Conservation (phyloP, 1,140 invertebrate genomes). For the Phymorhynchus buccinoides region DNA sequence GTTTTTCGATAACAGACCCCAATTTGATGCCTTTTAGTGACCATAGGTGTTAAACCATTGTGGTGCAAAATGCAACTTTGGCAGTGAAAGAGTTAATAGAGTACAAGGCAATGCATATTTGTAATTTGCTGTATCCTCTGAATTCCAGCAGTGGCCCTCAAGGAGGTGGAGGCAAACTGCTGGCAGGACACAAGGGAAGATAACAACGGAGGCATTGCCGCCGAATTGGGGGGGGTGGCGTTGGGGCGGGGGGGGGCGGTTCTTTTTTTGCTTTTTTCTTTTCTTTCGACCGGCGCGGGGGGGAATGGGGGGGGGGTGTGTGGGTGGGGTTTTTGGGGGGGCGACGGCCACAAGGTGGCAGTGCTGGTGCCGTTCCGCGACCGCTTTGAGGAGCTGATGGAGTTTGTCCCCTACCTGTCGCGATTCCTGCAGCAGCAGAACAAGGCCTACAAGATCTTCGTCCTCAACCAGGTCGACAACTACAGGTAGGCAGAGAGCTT, state of each 20-base stretch:
- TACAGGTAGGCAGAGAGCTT: constrained; percentile 62
- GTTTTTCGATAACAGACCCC: too few relatives aligned
- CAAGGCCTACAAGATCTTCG: constrained; percentile 89
- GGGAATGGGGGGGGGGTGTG: too few relatives aligned
- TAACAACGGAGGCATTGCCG: not conserved
- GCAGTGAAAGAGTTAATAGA: too few relatives aligned
- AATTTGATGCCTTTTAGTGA: too few relatives aligned
- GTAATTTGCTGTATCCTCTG: not conserved
- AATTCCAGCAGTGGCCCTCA: not conserved
- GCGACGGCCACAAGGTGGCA: constrained; percentile 78
- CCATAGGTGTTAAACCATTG: too few relatives aligned
- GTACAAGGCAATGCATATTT: not conserved
- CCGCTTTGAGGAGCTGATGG: constrained; percentile 93
- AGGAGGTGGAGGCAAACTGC: not conserved
- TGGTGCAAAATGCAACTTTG: too few relatives aligned
- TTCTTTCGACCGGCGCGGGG: too few relatives aligned
- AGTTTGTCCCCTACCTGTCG: constrained; percentile 93
- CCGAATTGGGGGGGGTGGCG: not conserved
- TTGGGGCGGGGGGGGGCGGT: not conserved
- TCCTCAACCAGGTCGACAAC: constrained; percentile 89
- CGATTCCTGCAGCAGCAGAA: constrained; percentile 87
- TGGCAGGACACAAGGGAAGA: not conserved
- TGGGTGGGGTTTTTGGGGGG: too few relatives aligned
- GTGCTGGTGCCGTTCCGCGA: constrained; percentile 94
- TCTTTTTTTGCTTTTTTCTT: not conserved